These are phyloP conservation scores for Mesitornis unicolor DNA, from an alignment of 2,113 vertebrate species.

Conservation along the genomic window DNA sequence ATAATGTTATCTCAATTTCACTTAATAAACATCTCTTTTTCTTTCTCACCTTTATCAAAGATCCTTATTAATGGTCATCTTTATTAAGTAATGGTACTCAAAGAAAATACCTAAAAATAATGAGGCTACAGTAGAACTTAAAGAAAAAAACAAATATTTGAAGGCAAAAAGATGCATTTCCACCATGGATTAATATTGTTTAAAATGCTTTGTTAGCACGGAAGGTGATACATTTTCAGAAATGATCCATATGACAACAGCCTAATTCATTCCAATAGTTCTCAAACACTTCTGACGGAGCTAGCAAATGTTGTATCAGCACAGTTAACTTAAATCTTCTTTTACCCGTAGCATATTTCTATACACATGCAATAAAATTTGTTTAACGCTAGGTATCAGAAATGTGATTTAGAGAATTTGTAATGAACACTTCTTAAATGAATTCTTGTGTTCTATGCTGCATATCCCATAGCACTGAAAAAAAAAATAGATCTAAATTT, in stretches of 20 bases:
- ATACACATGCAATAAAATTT: background rate
- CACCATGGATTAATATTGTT: background rate
- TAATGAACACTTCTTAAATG: background rate
- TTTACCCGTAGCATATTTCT: background rate
- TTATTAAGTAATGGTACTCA: background rate
- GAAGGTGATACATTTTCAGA: background rate
- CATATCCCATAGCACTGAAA: background rate
- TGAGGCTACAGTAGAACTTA: background rate
- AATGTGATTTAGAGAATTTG: background rate
- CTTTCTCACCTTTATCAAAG: background rate
- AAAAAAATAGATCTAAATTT: background rate
- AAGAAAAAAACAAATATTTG: background rate
- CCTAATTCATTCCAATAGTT: background rate
- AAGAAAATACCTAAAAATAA: background rate
- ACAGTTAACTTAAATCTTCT: background rate
- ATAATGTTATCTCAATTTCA: background rate
- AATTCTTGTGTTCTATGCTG: background rate
- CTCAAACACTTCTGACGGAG: background rate
- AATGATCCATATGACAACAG: background rate
- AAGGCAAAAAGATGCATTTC: background rate
- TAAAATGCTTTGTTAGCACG: background rate
- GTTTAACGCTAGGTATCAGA: rapidly evolving
- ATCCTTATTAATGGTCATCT: background rate
- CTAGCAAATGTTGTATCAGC: background rate
- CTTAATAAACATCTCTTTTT: background rate